phyloP scores from a whole-genome alignment of 2,113 vertebrate genomes.

The Pteropus alecto region DNA sequence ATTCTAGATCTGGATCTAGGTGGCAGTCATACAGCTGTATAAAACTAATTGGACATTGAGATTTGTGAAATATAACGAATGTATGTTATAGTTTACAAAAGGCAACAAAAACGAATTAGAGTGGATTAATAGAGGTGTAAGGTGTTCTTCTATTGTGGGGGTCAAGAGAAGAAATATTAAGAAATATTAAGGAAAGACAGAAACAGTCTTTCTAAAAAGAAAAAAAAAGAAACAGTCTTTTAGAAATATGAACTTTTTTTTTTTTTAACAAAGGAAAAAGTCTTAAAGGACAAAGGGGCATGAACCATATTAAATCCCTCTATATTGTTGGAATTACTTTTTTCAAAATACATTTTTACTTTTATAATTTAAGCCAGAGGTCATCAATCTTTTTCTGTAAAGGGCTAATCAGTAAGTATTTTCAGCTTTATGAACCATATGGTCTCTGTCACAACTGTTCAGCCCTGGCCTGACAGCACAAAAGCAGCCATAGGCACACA shows the following conservation, averaged over 20 bases:
- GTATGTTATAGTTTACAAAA: background rate
- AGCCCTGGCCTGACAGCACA: background rate
- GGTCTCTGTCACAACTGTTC: background rate
- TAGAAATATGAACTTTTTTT: background rate
- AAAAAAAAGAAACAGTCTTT: background rate
- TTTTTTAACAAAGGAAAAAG: background rate
- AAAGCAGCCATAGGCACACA: too few relatives aligned
- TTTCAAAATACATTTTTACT: background rate
- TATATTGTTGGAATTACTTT: background rate
- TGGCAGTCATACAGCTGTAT: background rate
- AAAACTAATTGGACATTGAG: background rate
- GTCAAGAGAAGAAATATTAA: background rate
- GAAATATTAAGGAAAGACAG: background rate
- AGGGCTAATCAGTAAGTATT: background rate
- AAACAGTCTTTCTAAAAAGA: background rate
- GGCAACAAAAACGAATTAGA: background rate
- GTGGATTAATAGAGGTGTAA: background rate
- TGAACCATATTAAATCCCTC: background rate
- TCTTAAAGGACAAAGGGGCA: slow-evolving; percentile 14
- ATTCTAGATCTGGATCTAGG: background rate
- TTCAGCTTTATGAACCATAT: background rate
- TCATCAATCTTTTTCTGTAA: background rate
- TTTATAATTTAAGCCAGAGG: background rate
- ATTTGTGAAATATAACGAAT: background rate
- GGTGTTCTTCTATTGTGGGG: background rate